These are phyloP conservation scores for Lasioglossum morio DNA, from an alignment of 2,888 invertebrate genomes.

Conservation along the genomic window DNA sequence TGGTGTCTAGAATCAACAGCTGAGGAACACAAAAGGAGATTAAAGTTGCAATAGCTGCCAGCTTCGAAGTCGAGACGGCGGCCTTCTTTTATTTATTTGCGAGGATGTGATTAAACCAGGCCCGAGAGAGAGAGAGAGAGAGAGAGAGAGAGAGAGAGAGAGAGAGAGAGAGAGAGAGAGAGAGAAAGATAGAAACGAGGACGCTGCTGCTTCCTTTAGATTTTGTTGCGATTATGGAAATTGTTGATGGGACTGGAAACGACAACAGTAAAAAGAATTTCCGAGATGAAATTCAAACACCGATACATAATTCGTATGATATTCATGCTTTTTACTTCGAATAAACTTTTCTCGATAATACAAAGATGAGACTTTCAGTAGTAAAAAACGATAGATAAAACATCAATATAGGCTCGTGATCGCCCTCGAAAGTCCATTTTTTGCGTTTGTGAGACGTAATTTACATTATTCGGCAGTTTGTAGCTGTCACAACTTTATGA, in stretches of 20 bases:
- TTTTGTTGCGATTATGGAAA: conserved; percentile 17
- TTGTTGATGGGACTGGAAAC: conserved; percentile 7
- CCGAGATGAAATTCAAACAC: background rate
- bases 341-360: too few relatives aligned
- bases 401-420: too few relatives aligned
- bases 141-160: too few relatives aligned
- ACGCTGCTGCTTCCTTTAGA: background rate
- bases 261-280: background rate
- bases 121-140: background rate
- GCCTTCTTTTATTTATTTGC: conserved; percentile 25
- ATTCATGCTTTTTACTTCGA: background rate
- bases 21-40: conserved; percentile 32
- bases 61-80: conserved; percentile 1
- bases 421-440: too few relatives aligned
- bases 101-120: conserved; percentile 29
- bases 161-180: too few relatives aligned
- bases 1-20: conserved; percentile 21
- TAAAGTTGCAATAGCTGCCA: conserved; percentile 28
- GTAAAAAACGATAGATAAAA: too few relatives aligned
- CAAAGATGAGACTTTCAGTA: too few relatives aligned
- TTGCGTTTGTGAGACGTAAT: too few relatives aligned
- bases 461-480: too few relatives aligned
- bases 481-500: too few relatives aligned
- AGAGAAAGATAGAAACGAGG: background rate
- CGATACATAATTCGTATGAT: background rate